A percentile compares a stretch with the other conserved stretches of the same genome.
Evolutionary conservation across 2,113 vertebrate genomes (phyloP).

Genomic region (Puffinus mauretanicus): DNA sequence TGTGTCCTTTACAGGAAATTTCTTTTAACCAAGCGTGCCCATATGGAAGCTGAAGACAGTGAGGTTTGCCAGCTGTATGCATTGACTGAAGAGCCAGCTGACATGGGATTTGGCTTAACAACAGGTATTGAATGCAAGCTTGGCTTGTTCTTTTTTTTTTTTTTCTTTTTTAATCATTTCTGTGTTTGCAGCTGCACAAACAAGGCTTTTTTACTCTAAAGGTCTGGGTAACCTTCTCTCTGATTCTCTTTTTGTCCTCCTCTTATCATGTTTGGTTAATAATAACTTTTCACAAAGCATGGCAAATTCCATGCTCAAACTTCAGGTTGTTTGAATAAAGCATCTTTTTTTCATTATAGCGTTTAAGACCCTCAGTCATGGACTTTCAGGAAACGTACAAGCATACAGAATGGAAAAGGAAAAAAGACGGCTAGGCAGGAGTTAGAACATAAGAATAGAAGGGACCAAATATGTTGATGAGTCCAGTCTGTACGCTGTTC

Average conservation of each 20-base stretch:
- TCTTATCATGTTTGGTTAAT: neutral
- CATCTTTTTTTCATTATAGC: neutral
- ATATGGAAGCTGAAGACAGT: conserved; percentile 79
- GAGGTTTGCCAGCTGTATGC: conserved; percentile 86
- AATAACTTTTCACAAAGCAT: neutral
- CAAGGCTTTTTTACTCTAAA: neutral
- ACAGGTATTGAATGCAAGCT: conserved; percentile 73
- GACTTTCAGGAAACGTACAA: neutral
- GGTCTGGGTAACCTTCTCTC: neutral
- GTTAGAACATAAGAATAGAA: neutral
- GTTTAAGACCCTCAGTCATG: neutral
- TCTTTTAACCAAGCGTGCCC: conserved; percentile 87
- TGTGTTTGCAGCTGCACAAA: conserved; percentile 23
- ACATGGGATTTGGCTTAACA: conserved; percentile 80
- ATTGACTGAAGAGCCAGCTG: conserved; percentile 82
- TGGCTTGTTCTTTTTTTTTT: neutral
- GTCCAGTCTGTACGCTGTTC: neutral
- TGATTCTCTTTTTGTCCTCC: neutral
- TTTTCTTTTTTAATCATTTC: neutral
- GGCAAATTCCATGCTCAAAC: neutral
- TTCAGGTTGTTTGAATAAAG: neutral
- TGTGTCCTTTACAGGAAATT: conserved; percentile 83
- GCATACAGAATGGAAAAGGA: neutral
- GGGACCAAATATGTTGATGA: neutral
- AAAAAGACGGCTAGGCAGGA: neutral